A percentile compares a stretch with the other conserved stretches of the same genome.
Evolutionary conservation across 2,113 vertebrate genomes (phyloP).

Genomic region (Melozone crissalis): DNA sequence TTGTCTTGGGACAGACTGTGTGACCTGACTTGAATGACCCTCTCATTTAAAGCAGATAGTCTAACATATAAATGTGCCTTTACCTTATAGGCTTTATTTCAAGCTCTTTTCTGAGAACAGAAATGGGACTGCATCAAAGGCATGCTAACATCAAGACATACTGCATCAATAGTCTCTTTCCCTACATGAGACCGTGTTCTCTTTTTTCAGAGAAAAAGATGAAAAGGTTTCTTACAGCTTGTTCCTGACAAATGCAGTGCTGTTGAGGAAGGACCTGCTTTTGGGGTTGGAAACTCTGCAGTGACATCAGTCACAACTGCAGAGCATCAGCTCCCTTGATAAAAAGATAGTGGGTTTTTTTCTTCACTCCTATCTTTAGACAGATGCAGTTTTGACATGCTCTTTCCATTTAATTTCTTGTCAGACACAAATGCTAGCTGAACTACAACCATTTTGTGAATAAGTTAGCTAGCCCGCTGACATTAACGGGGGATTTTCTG

Average conservation of each 20-base stretch:
- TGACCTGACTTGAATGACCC: background rate
- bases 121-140: background rate
- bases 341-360: background rate
- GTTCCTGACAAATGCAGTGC: background rate
- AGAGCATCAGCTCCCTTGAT: background rate
- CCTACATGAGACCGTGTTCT: background rate
- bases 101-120: background rate
- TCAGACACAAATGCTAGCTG: background rate
- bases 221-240: conserved; percentile 6
- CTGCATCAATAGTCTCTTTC: background rate
- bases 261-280: background rate
- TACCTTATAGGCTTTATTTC: background rate
- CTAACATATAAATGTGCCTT: background rate
- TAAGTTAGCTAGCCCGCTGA: background rate
- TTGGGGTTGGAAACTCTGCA: background rate
- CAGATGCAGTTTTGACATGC: background rate
- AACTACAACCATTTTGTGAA: background rate
- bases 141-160: background rate
- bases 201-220: background rate
- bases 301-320: background rate
- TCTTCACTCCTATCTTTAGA: background rate
- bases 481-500: background rate
- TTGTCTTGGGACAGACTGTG: background rate
- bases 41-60: background rate
- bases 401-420: background rate